These are phyloP conservation scores for Dissostichus mawsoni DNA, from an alignment of 2,113 vertebrate species.

Conservation along the genomic window DNA sequence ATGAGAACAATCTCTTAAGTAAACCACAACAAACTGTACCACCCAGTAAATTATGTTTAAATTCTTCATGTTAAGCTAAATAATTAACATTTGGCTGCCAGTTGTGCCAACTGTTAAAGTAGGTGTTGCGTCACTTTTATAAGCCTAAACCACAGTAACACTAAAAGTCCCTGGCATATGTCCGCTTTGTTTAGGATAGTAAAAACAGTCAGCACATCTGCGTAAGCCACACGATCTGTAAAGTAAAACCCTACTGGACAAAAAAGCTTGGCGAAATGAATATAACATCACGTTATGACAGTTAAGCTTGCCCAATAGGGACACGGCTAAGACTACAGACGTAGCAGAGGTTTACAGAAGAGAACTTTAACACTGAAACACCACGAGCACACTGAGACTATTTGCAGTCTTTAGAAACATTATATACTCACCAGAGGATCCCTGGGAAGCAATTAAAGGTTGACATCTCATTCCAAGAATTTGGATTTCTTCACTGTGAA, in stretches of 20 bases:
- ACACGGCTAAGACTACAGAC: constrained; percentile 12
- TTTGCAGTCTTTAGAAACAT: constrained; percentile 36
- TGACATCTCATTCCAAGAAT: constrained; percentile 61
- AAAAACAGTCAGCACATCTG: constrained; percentile 23
- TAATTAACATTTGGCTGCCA: constrained; percentile 60
- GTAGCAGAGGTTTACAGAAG: constrained; percentile 35
- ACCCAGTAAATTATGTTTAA: constrained; percentile 28
- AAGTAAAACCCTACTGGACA: constrained; percentile 42
- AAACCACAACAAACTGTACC: constrained; percentile 55
- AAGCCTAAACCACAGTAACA: constrained; percentile 56
- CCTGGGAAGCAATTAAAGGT: constrained; percentile 43
- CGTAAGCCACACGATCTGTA: constrained; percentile 16
- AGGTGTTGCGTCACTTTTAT: constrained; percentile 64
- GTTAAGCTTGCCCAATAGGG: constrained; percentile 5
- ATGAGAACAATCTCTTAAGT: constrained; percentile 38
- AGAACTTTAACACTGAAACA: constrained; percentile 29
- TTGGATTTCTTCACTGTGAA: constrained; percentile 60
- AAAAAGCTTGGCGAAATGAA: constrained; percentile 13
- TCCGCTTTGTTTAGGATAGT: constrained; percentile 28
- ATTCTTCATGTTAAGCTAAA: constrained; percentile 57
- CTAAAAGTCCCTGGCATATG: constrained; percentile 51
- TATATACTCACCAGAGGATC: constrained; percentile 69
- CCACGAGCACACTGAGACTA: constrained; percentile 35
- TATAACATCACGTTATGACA: constrained; percentile 6
- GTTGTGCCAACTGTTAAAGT: constrained; percentile 63